Percentiles rank a stretch among this genome's conserved stretches.
These are phyloP conservation scores for Steromphala cineraria DNA, from an alignment of 2,888 invertebrate species.

Conservation along the genomic window DNA sequence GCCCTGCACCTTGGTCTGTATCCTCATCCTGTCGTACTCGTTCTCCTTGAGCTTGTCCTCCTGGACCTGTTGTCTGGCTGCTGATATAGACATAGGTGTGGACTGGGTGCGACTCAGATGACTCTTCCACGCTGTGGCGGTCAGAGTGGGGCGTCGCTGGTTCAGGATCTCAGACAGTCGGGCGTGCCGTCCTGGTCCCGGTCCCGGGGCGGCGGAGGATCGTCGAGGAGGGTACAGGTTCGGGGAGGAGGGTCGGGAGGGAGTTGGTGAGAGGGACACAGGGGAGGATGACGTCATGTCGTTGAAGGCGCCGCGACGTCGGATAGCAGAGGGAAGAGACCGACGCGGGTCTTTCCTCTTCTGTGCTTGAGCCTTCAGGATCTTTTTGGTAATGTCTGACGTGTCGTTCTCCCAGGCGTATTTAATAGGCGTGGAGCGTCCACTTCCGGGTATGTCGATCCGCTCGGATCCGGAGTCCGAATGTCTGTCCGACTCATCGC, in stretches of 20 bases:
- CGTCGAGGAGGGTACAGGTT: conserved; percentile 1
- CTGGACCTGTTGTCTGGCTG: conserved; percentile 36
- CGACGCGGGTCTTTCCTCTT: conserved; percentile 17
- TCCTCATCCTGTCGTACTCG: neutral
- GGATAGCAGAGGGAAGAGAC: neutral
- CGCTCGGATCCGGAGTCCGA: neutral
- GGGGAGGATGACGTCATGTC: neutral
- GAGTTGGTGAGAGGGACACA: neutral
- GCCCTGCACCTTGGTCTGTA: neutral
- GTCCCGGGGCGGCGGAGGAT: conserved; percentile 4
- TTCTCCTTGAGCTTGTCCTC: neutral
- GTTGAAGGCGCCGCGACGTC: neutral
- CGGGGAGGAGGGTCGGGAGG: neutral
- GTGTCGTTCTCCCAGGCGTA: conserved; percentile 58
- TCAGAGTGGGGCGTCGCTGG: conserved; percentile 50
- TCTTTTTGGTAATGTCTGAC: conserved; percentile 56
- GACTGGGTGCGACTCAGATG: conserved; percentile 44
- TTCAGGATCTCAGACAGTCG: conserved; percentile 55
- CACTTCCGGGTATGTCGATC: conserved; percentile 40
- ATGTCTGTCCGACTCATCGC: neutral
- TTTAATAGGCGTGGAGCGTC: conserved; percentile 42
- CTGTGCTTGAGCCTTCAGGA: conserved; percentile 48
- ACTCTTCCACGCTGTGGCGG: conserved; percentile 54
- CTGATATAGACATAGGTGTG: conserved; percentile 42
- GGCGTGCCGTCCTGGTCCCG: conserved; percentile 32